A percentile compares a stretch with the other conserved stretches of the same genome.
Conservation (phyloP, 2,888 invertebrate species). For the Drosophila sordidula region DNA sequence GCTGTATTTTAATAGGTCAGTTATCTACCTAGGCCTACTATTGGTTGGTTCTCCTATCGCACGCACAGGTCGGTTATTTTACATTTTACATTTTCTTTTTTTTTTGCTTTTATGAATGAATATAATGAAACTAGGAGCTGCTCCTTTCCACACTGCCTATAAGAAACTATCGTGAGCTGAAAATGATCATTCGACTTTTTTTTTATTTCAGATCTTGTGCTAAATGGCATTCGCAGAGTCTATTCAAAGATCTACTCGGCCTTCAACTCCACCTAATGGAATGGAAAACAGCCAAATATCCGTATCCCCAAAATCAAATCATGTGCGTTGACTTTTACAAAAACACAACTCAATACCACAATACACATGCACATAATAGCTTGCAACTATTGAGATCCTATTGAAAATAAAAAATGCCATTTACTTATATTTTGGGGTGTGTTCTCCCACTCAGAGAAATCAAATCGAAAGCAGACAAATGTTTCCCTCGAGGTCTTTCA, state of each 20-base stretch:
- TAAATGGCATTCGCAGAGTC: slow-evolving; percentile 45
- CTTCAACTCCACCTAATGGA: slow-evolving; percentile 38
- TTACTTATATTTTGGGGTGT: slow-evolving; percentile 25
- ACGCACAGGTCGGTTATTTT: no score
- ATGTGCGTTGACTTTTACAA: slow-evolving; percentile 45
- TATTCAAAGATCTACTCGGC: slow-evolving; percentile 26
- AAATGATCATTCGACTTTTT: slow-evolving; percentile 4
- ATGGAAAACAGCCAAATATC: slow-evolving; percentile 52
- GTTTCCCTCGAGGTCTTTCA: slow-evolving; percentile 50
- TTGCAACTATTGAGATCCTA: slow-evolving; percentile 7
- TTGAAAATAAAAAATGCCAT: slow-evolving; percentile 1
- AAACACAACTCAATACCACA: not conserved
- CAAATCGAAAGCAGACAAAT: slow-evolving; percentile 49
- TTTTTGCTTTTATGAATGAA: no score
- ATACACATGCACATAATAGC: not conserved
- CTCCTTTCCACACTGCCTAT: not conserved
- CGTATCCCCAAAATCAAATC: slow-evolving; percentile 62
- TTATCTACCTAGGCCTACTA: no score
- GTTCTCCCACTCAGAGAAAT: slow-evolving; percentile 5
- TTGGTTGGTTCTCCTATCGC: no score
- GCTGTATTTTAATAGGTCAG: no score
- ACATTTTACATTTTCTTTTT: no score
- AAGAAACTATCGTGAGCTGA: not conserved
- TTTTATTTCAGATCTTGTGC: slow-evolving; percentile 32
- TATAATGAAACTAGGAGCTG: no score